These are phyloP conservation scores for Alethe castanea DNA, from an alignment of 2,113 vertebrate genomes.

Conservation along the genomic window DNA sequence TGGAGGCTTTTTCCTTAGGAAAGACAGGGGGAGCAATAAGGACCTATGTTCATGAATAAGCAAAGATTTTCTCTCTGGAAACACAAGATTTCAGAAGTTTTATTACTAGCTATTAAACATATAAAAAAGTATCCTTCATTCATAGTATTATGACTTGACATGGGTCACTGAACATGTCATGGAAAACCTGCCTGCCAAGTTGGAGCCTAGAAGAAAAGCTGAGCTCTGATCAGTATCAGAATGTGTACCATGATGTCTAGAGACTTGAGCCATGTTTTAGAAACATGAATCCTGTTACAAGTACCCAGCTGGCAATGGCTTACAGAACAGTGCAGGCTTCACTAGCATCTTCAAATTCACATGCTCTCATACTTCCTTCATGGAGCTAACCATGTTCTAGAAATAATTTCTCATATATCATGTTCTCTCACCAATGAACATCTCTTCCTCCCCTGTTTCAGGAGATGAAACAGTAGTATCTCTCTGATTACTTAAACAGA, in stretches of 20 bases:
- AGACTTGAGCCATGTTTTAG: not conserved
- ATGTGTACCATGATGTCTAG: not conserved
- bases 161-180: not conserved
- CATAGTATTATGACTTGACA: not conserved
- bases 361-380: not conserved
- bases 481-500: not conserved
- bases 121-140: not conserved
- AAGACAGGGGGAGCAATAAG: not conserved
- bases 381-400: not conserved
- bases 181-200: not conserved
- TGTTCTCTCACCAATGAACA: not conserved
- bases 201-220: not conserved
- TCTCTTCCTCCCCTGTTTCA: not conserved
- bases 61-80: not conserved
- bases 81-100: not conserved
- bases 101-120: not conserved
- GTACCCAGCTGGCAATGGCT: not conserved
- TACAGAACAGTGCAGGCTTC: not conserved
- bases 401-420: not conserved
- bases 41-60: not conserved
- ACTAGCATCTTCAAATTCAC: not conserved
- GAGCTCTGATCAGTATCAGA: slow-evolving; percentile 31
- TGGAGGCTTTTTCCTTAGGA: not conserved
- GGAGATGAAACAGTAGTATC: not conserved
- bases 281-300: not conserved